These are phyloP conservation scores for Salticus scenicus DNA, from an alignment of 2,888 invertebrate species.

Conservation along the genomic window DNA sequence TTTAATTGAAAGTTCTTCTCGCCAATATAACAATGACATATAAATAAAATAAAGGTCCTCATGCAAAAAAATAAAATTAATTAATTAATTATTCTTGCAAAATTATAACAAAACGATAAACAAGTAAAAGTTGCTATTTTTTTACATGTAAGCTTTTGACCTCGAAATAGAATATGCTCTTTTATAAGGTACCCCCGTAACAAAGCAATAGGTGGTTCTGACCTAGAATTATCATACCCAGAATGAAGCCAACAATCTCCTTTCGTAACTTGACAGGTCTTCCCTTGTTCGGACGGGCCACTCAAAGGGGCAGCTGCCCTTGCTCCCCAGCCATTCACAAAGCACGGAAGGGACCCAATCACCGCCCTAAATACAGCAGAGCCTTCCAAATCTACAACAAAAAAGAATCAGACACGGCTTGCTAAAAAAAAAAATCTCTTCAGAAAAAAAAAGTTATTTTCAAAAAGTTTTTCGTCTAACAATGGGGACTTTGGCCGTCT, in stretches of 20 bases:
- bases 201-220: constrained; percentile 29
- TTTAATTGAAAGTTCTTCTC: too few species aligned
- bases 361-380: constrained; percentile 28
- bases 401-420: constrained; percentile 7
- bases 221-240: constrained; percentile 57
- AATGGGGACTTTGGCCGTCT: neutral
- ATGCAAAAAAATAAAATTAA: too few species aligned
- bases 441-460: neutral
- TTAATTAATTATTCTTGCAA: too few species aligned
- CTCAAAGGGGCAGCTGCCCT: constrained; percentile 59
- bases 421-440: neutral
- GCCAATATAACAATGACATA: too few species aligned
- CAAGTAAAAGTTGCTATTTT: too few species aligned
- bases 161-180: too few species aligned
- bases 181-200: too few species aligned
- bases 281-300: constrained; percentile 39
- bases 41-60: too few species aligned
- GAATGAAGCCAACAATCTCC: constrained; percentile 64
- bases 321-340: constrained; percentile 47
- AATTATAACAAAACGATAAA: too few species aligned
- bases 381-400: neutral
- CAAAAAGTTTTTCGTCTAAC: neutral
- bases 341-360: constrained; percentile 17
- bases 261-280: constrained; percentile 51
- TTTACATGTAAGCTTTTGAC: too few species aligned